phyloP scores from a whole-genome alignment of 2,113 vertebrate genomes.

The Gymnarchus niloticus region DNA sequence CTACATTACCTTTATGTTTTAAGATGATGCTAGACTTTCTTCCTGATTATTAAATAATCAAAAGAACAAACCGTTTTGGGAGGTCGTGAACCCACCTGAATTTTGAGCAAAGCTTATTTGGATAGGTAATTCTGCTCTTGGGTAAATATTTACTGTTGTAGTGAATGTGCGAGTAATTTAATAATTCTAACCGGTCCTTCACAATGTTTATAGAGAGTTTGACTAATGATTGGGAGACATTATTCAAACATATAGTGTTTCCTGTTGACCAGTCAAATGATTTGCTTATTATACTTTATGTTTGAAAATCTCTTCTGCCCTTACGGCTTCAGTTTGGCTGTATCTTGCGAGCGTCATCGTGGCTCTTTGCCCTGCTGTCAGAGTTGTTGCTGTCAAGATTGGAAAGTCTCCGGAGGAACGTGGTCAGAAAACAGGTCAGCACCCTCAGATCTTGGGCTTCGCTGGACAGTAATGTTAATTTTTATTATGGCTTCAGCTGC shows the following conservation, averaged over 20 bases:
- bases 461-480: neutral
- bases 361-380: neutral
- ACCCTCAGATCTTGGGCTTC: neutral
- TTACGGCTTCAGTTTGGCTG: neutral
- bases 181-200: neutral
- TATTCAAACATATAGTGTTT: neutral
- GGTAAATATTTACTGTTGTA: neutral
- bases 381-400: neutral
- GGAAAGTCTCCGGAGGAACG: neutral
- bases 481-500: neutral
- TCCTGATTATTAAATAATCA: neutral
- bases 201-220: neutral
- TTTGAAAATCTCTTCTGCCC: neutral
- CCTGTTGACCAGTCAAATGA: neutral
- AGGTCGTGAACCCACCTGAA: neutral
- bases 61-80: neutral
- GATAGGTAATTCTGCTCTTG: neutral
- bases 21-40: neutral
- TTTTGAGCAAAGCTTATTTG: neutral
- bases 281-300: neutral
- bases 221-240: neutral
- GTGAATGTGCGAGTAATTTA: neutral
- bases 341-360: neutral
- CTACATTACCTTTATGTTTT: neutral
- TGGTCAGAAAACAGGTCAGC: no score